These are phyloP conservation scores for Balanococcus diminutus DNA, from an alignment of 2,888 invertebrate genomes.

Conservation along the genomic window DNA sequence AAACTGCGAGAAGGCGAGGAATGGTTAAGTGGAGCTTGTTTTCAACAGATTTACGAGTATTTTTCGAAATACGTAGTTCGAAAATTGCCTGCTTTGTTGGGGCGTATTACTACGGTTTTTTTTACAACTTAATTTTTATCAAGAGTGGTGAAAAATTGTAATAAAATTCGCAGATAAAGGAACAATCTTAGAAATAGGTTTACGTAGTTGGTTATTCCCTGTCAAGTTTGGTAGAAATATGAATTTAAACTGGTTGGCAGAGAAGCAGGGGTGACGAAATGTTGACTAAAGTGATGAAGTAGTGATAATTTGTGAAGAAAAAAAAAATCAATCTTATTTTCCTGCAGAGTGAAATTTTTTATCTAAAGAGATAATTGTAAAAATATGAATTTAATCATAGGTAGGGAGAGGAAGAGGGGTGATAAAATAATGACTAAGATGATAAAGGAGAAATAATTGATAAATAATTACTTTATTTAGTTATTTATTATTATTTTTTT, in stretches of 20 bases:
- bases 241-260: neutral
- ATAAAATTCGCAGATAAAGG: neutral
- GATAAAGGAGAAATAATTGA: too few species aligned
- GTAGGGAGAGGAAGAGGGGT: too few species aligned
- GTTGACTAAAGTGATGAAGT: too few species aligned
- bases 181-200: neutral
- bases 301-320: neutral
- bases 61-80: neutral
- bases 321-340: neutral
- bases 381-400: too few species aligned
- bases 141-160: neutral
- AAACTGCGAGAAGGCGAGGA: neutral
- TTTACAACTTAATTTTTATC: neutral
- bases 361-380: too few species aligned
- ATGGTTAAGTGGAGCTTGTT: neutral
- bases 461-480: too few species aligned
- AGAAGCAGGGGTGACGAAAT: too few species aligned
- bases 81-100: neutral
- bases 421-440: too few species aligned
- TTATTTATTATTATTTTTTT: too few species aligned
- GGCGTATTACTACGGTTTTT: neutral
- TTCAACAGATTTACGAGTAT: neutral
- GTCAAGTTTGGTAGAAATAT: neutral
- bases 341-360: too few species aligned
- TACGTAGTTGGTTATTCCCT: neutral